Percentiles rank a stretch among this genome's conserved stretches.
phyloP scores from a whole-genome alignment of 2,113 vertebrate species.

The Eonycteris spelaea region DNA sequence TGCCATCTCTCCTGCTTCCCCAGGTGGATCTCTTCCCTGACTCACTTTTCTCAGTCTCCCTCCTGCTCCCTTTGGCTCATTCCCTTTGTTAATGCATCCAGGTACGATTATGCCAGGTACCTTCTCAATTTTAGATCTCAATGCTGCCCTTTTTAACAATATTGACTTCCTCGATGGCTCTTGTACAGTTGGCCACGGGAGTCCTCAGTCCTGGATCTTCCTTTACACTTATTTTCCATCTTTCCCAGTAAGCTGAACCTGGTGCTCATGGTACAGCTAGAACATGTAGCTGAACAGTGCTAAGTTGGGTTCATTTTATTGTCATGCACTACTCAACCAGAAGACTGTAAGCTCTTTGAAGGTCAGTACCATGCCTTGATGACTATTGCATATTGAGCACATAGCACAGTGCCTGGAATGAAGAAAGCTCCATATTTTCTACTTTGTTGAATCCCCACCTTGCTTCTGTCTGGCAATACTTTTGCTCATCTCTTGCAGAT shows the following conservation, averaged over 20 bases:
- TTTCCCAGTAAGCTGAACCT: background rate
- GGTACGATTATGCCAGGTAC: background rate
- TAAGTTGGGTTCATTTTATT: background rate
- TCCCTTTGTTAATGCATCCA: too few species aligned
- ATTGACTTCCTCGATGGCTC: fast-evolving
- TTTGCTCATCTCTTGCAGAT: background rate
- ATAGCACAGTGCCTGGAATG: background rate
- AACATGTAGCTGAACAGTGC: background rate
- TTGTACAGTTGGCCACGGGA: fast-evolving
- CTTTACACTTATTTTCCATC: background rate
- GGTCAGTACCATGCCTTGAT: background rate
- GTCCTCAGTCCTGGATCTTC: background rate
- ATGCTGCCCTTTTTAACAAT: background rate
- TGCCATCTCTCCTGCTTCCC: background rate
- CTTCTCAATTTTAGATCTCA: background rate
- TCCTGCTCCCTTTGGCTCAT: background rate
- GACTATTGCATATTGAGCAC: fast-evolving
- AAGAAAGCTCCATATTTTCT: background rate
- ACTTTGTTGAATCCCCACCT: background rate
- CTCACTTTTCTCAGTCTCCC: background rate
- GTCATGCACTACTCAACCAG: background rate
- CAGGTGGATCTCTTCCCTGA: background rate
- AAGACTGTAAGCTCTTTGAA: background rate
- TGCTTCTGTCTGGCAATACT: background rate
- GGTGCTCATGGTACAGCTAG: background rate